Conservation (phyloP, 1,140 invertebrate genomes). For the Drosophila ironensis region DNA sequence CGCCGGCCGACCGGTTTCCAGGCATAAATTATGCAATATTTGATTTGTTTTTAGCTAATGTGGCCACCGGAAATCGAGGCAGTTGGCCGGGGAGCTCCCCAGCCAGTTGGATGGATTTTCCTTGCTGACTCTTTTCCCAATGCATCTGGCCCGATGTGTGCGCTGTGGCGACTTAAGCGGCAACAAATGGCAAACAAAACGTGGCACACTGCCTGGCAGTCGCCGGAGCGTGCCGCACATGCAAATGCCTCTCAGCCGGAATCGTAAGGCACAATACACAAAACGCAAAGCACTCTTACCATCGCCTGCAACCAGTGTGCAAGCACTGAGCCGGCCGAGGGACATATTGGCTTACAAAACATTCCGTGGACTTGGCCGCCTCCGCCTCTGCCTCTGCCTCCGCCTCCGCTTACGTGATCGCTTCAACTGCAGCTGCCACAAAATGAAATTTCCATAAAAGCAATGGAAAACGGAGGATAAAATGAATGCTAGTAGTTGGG, state of each 20-base stretch:
- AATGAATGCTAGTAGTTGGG: no score
- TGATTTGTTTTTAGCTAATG: constrained; percentile 44
- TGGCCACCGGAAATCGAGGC: constrained; percentile 7
- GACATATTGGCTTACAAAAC: constrained; percentile 54
- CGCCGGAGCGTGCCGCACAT: constrained; percentile 62
- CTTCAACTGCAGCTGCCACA: constrained; percentile 42
- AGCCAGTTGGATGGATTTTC: background rate
- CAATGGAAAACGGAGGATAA: background rate
- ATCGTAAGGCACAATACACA: constrained; percentile 3
- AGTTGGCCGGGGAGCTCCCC: constrained; percentile 5
- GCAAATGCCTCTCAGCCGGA: constrained; percentile 40
- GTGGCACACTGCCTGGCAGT: constrained; percentile 50
- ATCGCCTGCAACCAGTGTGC: constrained; percentile 19
- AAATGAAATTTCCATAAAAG: constrained; percentile 51
- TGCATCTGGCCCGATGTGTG: constrained; percentile 10
- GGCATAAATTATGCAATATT: constrained; percentile 54
- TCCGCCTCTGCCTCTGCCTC: no score
- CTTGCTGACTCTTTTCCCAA: background rate
- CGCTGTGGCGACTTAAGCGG: constrained; percentile 43
- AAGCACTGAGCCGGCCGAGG: constrained; percentile 9
- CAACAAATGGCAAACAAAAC: constrained; percentile 76
- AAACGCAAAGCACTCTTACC: no score
- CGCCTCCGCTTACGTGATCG: constrained; percentile 68
- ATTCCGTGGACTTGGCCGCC: constrained; percentile 53
- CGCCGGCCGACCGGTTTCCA: background rate